Evolutionary conservation across 2,113 vertebrate genomes (phyloP).

Genomic region (Periophthalmodon schlosseri): DNA sequence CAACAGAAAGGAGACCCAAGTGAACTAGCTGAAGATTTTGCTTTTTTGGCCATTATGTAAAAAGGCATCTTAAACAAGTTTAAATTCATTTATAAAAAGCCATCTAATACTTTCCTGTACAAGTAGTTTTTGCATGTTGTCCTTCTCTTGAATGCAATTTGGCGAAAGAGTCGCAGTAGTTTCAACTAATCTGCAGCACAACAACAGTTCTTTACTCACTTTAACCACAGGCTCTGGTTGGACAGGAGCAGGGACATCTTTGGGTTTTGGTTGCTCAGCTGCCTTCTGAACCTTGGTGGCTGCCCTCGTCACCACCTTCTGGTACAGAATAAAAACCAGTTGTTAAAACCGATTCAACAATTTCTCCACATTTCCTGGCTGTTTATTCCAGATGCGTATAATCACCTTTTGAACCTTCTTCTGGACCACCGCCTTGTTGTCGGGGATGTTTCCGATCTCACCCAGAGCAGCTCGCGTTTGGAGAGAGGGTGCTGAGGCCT

Average conservation of each 20-base stretch:
- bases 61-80: no score
- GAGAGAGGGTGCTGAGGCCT: slow-evolving; percentile 54
- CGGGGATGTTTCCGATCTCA: slow-evolving; percentile 76
- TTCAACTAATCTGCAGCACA: not conserved
- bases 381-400: no score
- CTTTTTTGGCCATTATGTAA: no score
- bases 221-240: slow-evolving; percentile 34
- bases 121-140: no score
- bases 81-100: no score
- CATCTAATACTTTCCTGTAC: no score
- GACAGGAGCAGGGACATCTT: slow-evolving; percentile 26
- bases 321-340: not conserved
- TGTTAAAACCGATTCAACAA: not conserved
- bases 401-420: slow-evolving; percentile 66
- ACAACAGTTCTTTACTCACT: slow-evolving; percentile 39
- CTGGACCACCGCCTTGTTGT: slow-evolving; percentile 2
- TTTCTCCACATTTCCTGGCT: not conserved
- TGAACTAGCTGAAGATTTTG: no score
- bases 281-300: slow-evolving; percentile 41
- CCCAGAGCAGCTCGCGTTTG: slow-evolving; percentile 74
- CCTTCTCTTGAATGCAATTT: no score
- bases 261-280: slow-evolving; percentile 12
- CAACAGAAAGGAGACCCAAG: no score
- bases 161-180: no score
- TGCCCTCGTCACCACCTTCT: slow-evolving; percentile 50